Percentiles rank a stretch among this genome's conserved stretches.
Conservation (phyloP, 2,888 invertebrate genomes). For the Gnatocerus cornutus region DNA sequence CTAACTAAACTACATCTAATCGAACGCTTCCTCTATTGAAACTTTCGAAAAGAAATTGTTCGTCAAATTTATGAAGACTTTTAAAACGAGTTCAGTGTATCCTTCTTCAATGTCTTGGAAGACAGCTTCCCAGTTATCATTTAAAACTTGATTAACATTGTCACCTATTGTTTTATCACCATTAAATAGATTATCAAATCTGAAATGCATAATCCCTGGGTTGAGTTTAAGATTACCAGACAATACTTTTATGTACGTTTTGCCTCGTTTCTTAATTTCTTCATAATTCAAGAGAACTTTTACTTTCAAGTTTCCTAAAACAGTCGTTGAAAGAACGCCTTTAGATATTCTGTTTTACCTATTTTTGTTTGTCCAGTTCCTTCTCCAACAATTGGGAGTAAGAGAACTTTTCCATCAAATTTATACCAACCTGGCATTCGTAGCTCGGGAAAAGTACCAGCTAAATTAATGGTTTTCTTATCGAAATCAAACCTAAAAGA, state of each 20-base stretch:
- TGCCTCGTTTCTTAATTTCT: not conserved
- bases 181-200: conserved; percentile 4
- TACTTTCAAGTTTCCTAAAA: not conserved
- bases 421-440: not conserved
- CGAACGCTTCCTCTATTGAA: conserved; percentile 12
- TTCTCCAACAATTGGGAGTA: not conserved
- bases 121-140: conserved; percentile 2
- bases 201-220: not conserved
- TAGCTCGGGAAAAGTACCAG: not conserved
- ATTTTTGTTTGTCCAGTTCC: not conserved
- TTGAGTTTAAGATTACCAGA: not conserved
- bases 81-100: not conserved
- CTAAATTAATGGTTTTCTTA: not conserved
- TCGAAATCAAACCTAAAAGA: conserved; percentile 1
- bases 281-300: not conserved
- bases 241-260: not conserved
- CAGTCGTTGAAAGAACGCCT: not conserved
- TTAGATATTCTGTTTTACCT: not conserved
- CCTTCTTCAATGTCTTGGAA: not conserved
- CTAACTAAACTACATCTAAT: not conserved
- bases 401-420: conserved; percentile 7
- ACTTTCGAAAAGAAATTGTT: conserved; percentile 6
- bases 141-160: conserved; percentile 6
- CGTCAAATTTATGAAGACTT: not conserved
- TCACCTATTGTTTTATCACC: conserved; percentile 1